Base-by-base conservation (phyloP, 2,797 vertebrate genomes). In the Melanotaenia maccullochi region DNA sequence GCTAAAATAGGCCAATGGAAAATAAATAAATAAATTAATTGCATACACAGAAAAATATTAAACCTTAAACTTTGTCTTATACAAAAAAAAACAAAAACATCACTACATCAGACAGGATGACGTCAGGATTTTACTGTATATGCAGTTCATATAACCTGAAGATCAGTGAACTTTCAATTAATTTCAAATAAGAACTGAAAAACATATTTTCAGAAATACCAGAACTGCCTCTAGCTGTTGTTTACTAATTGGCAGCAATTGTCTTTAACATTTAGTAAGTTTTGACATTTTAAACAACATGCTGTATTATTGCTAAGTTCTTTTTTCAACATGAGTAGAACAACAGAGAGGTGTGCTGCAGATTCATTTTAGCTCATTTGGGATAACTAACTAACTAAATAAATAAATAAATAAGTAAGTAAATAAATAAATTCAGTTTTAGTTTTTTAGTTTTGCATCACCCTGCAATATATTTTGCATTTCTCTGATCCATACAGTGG, bases 111-210 rank as follows among this genome's bases (percentile, higher is more conserved):
- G 8, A 20, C 1, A 22, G n/a, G 14, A 63, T 5, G 2, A 28
- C 5, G 6, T 2, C 18, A 62, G 5, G 51, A 38, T 32, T 62
- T 74, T 58, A 59, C 11, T 30, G 30, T 30, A 30, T 30, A 30
- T 30, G 30, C 30, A 30, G 30, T 38, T 13, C 5, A 12, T 35
- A 14, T 28, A 60, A 65, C 20, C 0, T 30, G 33, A 59, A 44
- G 52, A n/a, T 64, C 22, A 60, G n/a, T 24, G 38, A 66, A 18
- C 64, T 30, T 28, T 30, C 7, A 28, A 18, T 32, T 7, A 24
- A 25, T 66, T 56, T 55, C 54, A 36, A 38, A 36, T 28, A 65
- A 65, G 11, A 22, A 54, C 22, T 16, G n/a, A 38, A 25, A 65
- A 24, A 55, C 9, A 38, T 36, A 20, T 28, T 35, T 28, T 36